Percentiles rank a stretch among this genome's conserved stretches.
These are phyloP conservation scores for Meloe dianella DNA, from an alignment of 2,888 invertebrate species.

Conservation along the genomic window DNA sequence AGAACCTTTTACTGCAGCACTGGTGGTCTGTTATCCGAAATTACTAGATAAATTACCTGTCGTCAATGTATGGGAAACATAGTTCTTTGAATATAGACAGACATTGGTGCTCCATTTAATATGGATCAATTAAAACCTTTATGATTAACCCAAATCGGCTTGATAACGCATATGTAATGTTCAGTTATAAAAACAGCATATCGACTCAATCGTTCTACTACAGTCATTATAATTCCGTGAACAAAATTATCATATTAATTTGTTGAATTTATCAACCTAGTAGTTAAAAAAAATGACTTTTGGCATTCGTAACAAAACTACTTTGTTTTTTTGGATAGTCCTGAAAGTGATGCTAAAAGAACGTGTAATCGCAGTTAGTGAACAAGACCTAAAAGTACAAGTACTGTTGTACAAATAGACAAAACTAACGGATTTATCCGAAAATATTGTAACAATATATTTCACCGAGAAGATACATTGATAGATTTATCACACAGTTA, in stretches of 20 bases:
- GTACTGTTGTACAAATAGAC: too few species aligned
- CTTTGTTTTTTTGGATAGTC: background rate
- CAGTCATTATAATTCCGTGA: background rate
- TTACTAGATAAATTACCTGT: constrained; percentile 12
- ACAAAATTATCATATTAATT: too few species aligned
- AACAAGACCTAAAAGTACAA: background rate
- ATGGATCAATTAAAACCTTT: background rate
- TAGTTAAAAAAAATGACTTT: background rate
- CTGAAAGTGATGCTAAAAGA: background rate
- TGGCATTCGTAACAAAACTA: background rate
- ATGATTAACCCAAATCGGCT: background rate
- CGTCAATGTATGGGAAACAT: background rate
- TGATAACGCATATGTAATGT: background rate
- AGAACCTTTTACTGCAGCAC: constrained; percentile 17
- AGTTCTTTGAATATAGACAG: background rate
- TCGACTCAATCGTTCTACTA: background rate
- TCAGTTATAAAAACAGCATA: background rate
- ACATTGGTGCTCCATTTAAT: background rate
- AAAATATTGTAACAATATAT: too few species aligned
- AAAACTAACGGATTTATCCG: too few species aligned
- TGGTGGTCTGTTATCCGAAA: constrained; percentile 4
- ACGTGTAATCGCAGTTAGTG: constrained; percentile 5
- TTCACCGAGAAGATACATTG: too few species aligned
- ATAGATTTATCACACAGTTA: too few species aligned
- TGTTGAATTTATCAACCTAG: too few species aligned